Percentiles rank a stretch among this genome's conserved stretches.
Evolutionary conservation across 1,140 invertebrate genomes (phyloP).

Genomic region (Rhopalosiphum maidis): DNA sequence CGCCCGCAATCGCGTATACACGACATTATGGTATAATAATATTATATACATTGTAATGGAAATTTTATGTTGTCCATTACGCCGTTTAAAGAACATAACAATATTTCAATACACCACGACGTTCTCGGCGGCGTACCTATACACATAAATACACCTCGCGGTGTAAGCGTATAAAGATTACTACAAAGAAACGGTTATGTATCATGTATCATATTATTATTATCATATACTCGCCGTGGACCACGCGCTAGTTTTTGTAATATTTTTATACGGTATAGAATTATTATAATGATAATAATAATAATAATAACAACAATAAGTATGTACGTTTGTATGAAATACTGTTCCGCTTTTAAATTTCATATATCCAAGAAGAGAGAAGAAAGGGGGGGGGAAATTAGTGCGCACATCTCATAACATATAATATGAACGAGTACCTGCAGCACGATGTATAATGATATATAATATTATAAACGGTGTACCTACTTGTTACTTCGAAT

Average conservation of each 20-base stretch:
- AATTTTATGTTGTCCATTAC: conserved; percentile 22
- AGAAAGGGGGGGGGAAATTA: not conserved
- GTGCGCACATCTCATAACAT: not conserved
- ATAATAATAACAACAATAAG: not conserved
- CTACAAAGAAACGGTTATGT: not conserved
- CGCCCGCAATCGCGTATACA: not conserved
- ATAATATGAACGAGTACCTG: not conserved
- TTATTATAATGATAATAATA: not conserved
- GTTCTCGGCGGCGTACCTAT: not conserved
- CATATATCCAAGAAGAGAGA: not conserved
- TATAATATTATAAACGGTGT: not conserved
- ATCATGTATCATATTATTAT: not conserved
- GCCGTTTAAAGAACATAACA: not conserved
- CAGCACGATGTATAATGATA: no score
- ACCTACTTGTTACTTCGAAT: not conserved
- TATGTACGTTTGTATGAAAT: no score
- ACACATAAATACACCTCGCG: not conserved
- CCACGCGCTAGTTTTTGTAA: not conserved
- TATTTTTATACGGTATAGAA: not conserved
- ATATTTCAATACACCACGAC: not conserved
- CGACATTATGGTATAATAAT: not conserved
- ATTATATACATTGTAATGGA: conserved; percentile 26
- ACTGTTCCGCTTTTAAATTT: not conserved
- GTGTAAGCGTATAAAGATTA: not conserved
- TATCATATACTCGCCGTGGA: not conserved